Percentiles rank a stretch among this genome's conserved stretches.
Evolutionary conservation across 1,140 invertebrate genomes (phyloP).

Genomic region (Meloidogyne exigua): DNA sequence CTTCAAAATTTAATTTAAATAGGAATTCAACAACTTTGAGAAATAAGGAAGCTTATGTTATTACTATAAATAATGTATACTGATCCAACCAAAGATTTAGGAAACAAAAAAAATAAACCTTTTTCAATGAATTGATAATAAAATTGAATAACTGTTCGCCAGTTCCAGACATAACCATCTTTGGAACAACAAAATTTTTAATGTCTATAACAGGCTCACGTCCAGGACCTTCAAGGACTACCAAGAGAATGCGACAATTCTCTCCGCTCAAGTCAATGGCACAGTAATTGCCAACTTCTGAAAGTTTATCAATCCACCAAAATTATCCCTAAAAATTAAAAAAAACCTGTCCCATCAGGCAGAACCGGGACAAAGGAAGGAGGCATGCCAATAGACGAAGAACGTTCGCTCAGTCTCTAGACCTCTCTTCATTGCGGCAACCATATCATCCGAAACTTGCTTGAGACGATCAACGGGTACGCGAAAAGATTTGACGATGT

Average conservation of each 20-base stretch:
- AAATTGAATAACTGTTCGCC: slow-evolving; percentile 63
- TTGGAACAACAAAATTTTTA: slow-evolving; percentile 59
- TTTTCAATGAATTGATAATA: slow-evolving; percentile 63
- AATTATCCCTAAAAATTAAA: slow-evolving; percentile 7
- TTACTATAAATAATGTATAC: no score
- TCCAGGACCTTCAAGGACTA: slow-evolving; percentile 49
- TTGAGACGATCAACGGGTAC: background rate
- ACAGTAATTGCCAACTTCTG: slow-evolving; percentile 62
- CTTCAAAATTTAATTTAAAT: background rate
- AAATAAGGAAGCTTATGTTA: no score
- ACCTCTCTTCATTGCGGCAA: background rate
- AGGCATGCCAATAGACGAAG: slow-evolving; percentile 55
- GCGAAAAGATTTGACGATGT: background rate
- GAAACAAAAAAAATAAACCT: slow-evolving; percentile 31
- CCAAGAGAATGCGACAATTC: slow-evolving; percentile 59
- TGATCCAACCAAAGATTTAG: background rate
- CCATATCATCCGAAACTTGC: background rate
- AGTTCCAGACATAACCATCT: slow-evolving; percentile 63
- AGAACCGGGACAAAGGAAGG: slow-evolving; percentile 59
- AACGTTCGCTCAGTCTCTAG: background rate
- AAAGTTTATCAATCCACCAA: slow-evolving; percentile 15
- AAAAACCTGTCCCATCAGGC: slow-evolving; percentile 57
- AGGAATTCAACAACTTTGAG: no score
- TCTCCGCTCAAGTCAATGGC: slow-evolving; percentile 63
- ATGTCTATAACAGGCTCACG: slow-evolving; percentile 43